These are phyloP conservation scores for Thamnophis sirtalis DNA, from an alignment of 2,113 vertebrate species.

Conservation along the genomic window DNA sequence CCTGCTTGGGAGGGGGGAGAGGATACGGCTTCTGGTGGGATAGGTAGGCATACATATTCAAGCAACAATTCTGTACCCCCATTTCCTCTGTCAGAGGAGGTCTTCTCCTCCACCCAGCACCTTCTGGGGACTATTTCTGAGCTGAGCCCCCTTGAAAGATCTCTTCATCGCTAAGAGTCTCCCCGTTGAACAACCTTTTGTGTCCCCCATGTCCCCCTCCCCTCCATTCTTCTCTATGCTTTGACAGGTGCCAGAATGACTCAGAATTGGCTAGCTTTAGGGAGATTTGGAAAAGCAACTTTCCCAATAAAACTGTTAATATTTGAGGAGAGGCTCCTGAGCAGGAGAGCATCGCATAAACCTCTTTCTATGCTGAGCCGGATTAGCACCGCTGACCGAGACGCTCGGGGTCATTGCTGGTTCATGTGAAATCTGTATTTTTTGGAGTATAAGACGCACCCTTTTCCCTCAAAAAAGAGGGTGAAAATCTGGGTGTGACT, in stretches of 20 bases:
- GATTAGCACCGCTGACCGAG: background rate
- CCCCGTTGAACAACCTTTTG: background rate
- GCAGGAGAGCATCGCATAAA: background rate
- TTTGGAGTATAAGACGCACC: no score
- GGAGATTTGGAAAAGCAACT: background rate
- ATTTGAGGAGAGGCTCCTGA: background rate
- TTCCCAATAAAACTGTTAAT: background rate
- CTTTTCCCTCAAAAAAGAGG: no score
- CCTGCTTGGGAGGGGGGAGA: background rate
- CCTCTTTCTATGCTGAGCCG: background rate
- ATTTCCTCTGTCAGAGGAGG: background rate
- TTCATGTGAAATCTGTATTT: background rate
- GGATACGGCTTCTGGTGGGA: background rate
- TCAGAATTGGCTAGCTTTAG: background rate
- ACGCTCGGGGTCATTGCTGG: background rate
- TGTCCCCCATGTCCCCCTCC: no score
- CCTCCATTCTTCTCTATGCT: constrained; percentile 16
- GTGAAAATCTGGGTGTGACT: no score
- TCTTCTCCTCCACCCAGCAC: background rate
- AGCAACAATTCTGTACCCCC: background rate
- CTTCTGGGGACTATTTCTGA: constrained; percentile 26
- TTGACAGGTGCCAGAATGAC: constrained; percentile 38
- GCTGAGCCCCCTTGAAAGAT: constrained; percentile 36
- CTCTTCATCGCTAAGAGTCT: constrained; percentile 22
- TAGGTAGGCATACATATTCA: background rate